Evolutionary conservation across 2,888 invertebrate species (phyloP).

Genomic region (Pheosia tremula): DNA sequence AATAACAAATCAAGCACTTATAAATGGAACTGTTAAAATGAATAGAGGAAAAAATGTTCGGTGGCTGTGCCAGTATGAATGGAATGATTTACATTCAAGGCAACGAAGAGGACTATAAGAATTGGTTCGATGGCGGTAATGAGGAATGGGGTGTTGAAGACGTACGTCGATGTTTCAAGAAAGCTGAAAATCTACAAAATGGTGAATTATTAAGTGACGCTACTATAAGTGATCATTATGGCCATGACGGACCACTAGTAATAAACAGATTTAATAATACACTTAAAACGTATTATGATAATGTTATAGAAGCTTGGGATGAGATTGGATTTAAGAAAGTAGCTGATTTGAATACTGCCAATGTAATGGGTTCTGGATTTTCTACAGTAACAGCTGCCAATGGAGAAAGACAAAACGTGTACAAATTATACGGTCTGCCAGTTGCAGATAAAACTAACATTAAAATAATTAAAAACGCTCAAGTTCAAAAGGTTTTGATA

Average conservation of each 20-base stretch:
- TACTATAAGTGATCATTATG: background rate
- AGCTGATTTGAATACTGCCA: conserved; percentile 61
- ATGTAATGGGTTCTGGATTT: conserved; percentile 66
- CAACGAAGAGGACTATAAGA: conserved; percentile 63
- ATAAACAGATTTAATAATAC: conserved; percentile 1
- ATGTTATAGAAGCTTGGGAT: conserved; percentile 57
- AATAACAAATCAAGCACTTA: conserved; percentile 81
- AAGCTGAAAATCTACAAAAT: conserved; percentile 4
- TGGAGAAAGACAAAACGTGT: background rate
- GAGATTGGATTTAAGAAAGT: conserved; percentile 63
- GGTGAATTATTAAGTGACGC: background rate
- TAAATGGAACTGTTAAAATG: conserved; percentile 55
- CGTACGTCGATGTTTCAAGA: background rate
- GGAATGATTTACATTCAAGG: conserved; percentile 78
- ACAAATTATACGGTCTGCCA: background rate
- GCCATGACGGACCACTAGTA: background rate
- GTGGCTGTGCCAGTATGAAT: conserved; percentile 77
- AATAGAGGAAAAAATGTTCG: conserved; percentile 84
- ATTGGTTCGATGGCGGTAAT: conserved; percentile 57
- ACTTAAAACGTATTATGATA: background rate
- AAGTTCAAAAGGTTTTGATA: background rate
- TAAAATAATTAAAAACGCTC: background rate
- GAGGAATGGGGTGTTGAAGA: background rate
- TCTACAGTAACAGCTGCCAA: background rate
- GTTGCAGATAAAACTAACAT: background rate